Evolutionary conservation across 2,797 vertebrate genomes (phyloP).

Genomic region (Calcarius lapponicus): DNA sequence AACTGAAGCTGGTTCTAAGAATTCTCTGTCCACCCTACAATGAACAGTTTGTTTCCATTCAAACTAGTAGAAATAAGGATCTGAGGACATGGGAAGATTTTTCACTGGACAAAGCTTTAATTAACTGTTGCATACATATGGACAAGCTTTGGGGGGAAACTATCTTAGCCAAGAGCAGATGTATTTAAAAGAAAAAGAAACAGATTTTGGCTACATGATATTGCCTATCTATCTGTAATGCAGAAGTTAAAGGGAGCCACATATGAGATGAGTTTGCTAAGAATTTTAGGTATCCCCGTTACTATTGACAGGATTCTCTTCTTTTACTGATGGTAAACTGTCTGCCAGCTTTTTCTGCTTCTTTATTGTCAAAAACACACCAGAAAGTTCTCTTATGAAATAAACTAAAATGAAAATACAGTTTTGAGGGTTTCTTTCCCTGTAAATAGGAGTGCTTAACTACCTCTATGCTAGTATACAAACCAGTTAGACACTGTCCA

Average conservation of each 20-base stretch:
- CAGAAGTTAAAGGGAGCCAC: not conserved
- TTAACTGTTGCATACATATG: conserved; percentile 34
- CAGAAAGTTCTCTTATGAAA: not conserved
- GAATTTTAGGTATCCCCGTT: not conserved
- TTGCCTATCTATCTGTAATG: not conserved
- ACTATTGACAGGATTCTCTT: not conserved
- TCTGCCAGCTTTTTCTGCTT: not conserved
- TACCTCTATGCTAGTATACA: not conserved
- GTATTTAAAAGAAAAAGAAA: not conserved
- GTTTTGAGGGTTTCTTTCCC: not conserved
- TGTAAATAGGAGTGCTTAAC: not conserved
- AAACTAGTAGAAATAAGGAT: conserved; percentile 41
- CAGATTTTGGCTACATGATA: not conserved
- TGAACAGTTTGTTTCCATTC: conserved; percentile 64
- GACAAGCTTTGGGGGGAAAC: not conserved
- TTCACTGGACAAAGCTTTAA: conserved; percentile 38
- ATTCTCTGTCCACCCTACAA: conserved; percentile 66
- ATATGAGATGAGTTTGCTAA: not conserved
- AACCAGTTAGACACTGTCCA: not conserved
- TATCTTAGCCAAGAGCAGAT: not conserved
- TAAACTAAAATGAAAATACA: not conserved
- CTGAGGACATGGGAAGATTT: conserved; percentile 11
- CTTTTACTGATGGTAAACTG: not conserved
- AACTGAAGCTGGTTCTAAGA: conserved; percentile 48
- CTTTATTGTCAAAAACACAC: not conserved